phyloP scores from a whole-genome alignment of 1,140 invertebrate genomes.

The Brachionus paranguensis region DNA sequence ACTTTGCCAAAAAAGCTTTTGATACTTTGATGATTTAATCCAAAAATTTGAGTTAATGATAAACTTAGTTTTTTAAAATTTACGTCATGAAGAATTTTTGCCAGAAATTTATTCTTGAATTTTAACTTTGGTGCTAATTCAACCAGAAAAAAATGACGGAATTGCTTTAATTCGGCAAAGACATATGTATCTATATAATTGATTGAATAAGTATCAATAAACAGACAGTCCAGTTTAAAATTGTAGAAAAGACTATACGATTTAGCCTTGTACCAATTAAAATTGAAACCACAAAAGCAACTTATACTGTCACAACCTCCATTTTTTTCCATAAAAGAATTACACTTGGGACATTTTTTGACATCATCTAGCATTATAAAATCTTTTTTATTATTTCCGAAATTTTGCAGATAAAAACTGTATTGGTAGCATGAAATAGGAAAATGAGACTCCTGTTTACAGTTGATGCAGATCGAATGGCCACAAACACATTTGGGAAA shows the following conservation, averaged over 20 bases:
- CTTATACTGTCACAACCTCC: neutral
- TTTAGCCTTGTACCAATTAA: neutral
- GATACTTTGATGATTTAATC: neutral
- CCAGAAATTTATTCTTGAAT: neutral
- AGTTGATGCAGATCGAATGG: neutral
- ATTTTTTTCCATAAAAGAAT: neutral
- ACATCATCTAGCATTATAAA: neutral
- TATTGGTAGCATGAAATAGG: neutral
- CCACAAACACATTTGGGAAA: neutral
- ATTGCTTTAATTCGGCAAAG: neutral
- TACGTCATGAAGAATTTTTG: neutral
- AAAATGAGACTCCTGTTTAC: neutral
- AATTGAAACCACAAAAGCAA: neutral
- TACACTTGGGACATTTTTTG: conserved; percentile 23
- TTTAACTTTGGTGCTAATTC: neutral
- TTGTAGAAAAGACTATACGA: neutral
- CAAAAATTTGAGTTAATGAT: neutral
- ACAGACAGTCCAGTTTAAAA: neutral
- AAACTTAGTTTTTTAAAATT: neutral
- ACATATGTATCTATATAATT: neutral
- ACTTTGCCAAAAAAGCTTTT: neutral
- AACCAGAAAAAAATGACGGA: neutral
- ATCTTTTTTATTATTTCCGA: neutral
- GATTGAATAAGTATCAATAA: neutral
- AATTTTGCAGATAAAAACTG: neutral